These are phyloP conservation scores for Plagodis pulveraria DNA, from an alignment of 2,888 invertebrate genomes.

Conservation along the genomic window DNA sequence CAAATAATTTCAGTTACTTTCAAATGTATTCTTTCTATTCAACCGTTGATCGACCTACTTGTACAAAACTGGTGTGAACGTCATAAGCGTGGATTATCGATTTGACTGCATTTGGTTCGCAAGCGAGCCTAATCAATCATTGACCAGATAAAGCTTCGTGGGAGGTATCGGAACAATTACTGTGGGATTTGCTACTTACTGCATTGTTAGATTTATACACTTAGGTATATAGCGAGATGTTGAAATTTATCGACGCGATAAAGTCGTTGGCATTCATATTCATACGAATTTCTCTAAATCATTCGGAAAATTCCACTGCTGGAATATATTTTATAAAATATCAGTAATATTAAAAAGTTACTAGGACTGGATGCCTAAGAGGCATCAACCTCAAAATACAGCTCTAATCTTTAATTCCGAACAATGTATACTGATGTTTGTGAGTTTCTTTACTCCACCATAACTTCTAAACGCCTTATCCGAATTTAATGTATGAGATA, in stretches of 20 bases:
- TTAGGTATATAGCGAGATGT: not conserved
- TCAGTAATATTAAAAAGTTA: no score
- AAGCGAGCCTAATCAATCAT: conserved; percentile 36
- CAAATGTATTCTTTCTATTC: not conserved
- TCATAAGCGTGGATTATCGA: conserved; percentile 33
- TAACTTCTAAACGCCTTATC: no score
- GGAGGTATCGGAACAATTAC: conserved; percentile 33
- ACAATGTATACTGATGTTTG: no score
- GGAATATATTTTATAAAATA: no score
- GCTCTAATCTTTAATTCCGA: no score
- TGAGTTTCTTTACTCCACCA: no score
- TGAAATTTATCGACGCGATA: conserved; percentile 1
- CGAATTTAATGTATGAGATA: no score
- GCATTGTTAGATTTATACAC: conserved; percentile 13
- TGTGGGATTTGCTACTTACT: conserved; percentile 8
- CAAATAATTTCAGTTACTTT: no score
- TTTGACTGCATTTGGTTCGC: conserved; percentile 34
- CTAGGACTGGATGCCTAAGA: no score
- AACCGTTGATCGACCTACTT: not conserved
- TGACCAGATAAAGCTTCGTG: conserved; percentile 35
- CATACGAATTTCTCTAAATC: no score
- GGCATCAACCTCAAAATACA: no score
- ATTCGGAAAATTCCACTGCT: no score
- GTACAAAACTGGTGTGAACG: conserved; percentile 12
- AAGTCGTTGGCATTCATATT: not conserved